A percentile compares a stretch with the other conserved stretches of the same genome.
These are phyloP conservation scores for Sycophila sp. DNA, from an alignment of 1,140 invertebrate genomes.

Conservation along the genomic window DNA sequence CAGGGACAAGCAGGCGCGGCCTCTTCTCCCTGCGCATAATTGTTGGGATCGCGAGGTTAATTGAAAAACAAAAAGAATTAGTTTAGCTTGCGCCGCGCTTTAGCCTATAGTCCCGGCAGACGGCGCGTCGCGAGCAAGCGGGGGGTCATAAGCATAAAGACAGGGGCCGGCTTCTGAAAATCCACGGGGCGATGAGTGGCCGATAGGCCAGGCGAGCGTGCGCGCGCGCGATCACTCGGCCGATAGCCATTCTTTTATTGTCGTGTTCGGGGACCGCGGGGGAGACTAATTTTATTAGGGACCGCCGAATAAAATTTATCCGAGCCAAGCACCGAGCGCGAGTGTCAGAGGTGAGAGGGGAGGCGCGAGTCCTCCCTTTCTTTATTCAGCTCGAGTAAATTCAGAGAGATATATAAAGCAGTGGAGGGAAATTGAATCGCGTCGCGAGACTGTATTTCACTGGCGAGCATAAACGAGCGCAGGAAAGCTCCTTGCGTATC, in stretches of 20 bases:
- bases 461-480: too few species aligned
- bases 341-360: too few species aligned
- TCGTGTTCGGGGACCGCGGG: not conserved
- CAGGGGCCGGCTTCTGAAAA: constrained; percentile 21
- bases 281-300: constrained; percentile 24
- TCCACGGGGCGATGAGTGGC: constrained; percentile 6
- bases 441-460: too few species aligned
- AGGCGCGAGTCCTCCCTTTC: too few species aligned
- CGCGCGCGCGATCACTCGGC: not conserved
- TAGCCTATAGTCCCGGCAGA: constrained; percentile 22
- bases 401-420: too few species aligned
- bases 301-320: constrained; percentile 13
- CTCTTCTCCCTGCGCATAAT: constrained; percentile 16
- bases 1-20: not conserved
- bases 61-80: not conserved
- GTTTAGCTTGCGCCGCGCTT: too few species aligned
- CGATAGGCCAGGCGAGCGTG: not conserved
- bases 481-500: too few species aligned
- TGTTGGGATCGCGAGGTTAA: not conserved
- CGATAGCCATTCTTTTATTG: constrained; percentile 8
- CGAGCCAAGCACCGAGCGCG: not conserved
- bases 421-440: too few species aligned
- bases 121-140: constrained; percentile 26
- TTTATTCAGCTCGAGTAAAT: too few species aligned
- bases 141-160: constrained; percentile 29